Conservation (phyloP, 2,888 invertebrate species). For the Phortica magna region DNA sequence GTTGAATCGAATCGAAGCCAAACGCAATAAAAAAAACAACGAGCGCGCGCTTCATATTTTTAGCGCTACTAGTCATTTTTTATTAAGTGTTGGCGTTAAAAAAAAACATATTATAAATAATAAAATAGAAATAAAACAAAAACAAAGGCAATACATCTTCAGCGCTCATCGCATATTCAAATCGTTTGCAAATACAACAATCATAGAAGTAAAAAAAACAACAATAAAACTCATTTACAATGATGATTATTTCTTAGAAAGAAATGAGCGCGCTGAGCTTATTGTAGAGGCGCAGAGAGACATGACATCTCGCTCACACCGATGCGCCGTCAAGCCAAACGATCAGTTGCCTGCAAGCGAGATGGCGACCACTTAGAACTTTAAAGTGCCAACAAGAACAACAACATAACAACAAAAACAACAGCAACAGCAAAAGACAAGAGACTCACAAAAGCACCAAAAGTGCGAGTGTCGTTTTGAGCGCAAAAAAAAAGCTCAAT, state of each 20-base stretch:
- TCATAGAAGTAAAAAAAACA: background rate
- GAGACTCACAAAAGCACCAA: constrained; percentile 44
- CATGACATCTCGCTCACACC: background rate
- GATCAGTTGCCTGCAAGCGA: background rate
- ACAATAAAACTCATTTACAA: constrained; percentile 9
- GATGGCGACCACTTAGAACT: background rate
- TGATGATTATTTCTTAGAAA: constrained; percentile 14
- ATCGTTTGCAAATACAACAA: constrained; percentile 10
- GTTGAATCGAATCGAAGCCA: background rate
- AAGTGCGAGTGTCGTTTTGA: background rate
- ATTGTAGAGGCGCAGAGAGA: background rate
- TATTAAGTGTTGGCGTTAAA: constrained; percentile 2
- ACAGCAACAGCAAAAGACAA: constrained; percentile 2
- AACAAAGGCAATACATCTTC: background rate
- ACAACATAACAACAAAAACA: no score
- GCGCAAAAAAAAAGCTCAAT: constrained; percentile 24
- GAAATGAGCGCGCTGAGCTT: background rate
- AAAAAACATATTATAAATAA: constrained; percentile 19
- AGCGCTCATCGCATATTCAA: constrained; percentile 7
- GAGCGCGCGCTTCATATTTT: constrained; percentile 20
- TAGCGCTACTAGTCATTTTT: constrained; percentile 5
- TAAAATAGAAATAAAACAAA: constrained; percentile 11
- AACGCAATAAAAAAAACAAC: background rate
- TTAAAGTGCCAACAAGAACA: constrained; percentile 5
- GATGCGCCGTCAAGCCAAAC: background rate